phyloP scores from a whole-genome alignment of 2,797 vertebrate species.

The Anableps anableps region DNA sequence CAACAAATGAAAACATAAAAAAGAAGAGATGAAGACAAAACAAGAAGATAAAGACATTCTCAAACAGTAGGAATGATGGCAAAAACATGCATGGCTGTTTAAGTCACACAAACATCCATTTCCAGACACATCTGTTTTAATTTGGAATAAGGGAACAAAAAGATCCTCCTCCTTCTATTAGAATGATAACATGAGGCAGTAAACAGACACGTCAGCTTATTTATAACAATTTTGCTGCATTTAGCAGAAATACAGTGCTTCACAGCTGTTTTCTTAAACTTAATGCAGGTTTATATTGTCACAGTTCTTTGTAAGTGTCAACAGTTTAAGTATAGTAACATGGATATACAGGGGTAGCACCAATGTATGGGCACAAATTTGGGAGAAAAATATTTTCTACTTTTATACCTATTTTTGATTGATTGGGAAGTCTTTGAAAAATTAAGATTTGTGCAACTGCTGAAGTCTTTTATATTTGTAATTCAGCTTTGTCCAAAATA shows the following conservation, averaged over 20 bases:
- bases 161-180: slow-evolving; percentile 27
- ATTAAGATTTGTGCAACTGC: no score
- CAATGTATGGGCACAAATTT: background rate
- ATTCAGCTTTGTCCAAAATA: background rate
- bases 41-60: background rate
- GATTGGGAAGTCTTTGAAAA: background rate
- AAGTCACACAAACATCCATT: slow-evolving; percentile 25
- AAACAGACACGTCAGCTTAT: slow-evolving; percentile 28
- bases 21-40: background rate
- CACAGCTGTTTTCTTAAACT: slow-evolving; percentile 5
- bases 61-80: background rate
- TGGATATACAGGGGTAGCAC: background rate
- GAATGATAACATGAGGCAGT: slow-evolving; percentile 28
- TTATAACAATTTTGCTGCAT: slow-evolving; percentile 22
- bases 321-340: background rate
- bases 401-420: background rate
- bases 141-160: slow-evolving; percentile 35
- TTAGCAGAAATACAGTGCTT: background rate
- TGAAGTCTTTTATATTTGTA: background rate
- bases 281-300: background rate
- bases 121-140: slow-evolving; percentile 55
- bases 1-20: background rate
- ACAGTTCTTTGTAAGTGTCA: background rate
- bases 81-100: background rate
- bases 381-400: background rate